These are phyloP conservation scores for Varanus komodoensis DNA, from an alignment of 2,113 vertebrate species.

Conservation along the genomic window DNA sequence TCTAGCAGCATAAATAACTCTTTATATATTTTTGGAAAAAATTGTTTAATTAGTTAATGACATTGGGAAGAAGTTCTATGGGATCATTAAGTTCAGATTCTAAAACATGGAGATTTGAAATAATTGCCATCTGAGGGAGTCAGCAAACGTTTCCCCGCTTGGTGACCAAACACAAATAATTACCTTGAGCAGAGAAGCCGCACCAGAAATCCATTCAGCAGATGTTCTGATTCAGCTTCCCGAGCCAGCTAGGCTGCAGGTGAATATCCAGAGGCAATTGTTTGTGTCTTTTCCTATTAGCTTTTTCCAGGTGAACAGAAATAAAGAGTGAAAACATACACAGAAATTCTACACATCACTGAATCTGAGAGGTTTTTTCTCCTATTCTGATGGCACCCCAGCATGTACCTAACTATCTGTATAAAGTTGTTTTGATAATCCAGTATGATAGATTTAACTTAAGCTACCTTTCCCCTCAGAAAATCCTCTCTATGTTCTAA, in stretches of 20 bases:
- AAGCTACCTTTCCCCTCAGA: background rate
- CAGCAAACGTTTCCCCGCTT: conserved; percentile 51
- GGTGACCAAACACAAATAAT: conserved; percentile 32
- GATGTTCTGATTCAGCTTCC: background rate
- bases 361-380: background rate
- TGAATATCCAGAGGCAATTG: background rate
- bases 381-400: background rate
- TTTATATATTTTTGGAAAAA: conserved; percentile 55
- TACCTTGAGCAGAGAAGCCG: background rate
- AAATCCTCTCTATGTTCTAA: background rate
- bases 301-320: background rate
- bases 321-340: background rate
- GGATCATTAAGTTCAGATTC: conserved; percentile 67
- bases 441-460: rapidly evolving
- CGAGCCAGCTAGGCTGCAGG: conserved; percentile 4
- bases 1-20: conserved; percentile 60
- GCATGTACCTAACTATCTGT: background rate
- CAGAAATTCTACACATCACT: background rate
- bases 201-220: background rate
- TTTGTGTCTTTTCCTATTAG: background rate
- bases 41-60: conserved; percentile 73
- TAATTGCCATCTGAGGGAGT: conserved; percentile 58
- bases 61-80: conserved; percentile 62
- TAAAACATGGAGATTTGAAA: conserved; percentile 52
- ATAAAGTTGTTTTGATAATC: background rate